These are phyloP conservation scores for Ametastegia equiseti DNA, from an alignment of 2,888 invertebrate species.

Conservation along the genomic window DNA sequence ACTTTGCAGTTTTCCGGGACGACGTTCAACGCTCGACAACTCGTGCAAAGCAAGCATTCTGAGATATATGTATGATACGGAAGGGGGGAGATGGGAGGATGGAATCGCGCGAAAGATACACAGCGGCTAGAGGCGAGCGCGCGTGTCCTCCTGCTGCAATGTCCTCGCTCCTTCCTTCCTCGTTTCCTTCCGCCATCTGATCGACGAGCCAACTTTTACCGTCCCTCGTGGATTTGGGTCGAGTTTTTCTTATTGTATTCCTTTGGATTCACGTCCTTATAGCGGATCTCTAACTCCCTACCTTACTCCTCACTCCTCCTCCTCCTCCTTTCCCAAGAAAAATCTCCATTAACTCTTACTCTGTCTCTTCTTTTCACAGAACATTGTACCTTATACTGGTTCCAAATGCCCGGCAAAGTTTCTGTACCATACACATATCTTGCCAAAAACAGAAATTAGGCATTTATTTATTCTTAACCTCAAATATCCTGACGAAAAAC, in stretches of 20 bases:
- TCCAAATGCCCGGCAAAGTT: constrained; percentile 47
- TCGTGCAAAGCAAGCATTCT: constrained; percentile 18
- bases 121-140: constrained; percentile 62
- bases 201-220: constrained; percentile 74
- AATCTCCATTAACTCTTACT: constrained; percentile 49
- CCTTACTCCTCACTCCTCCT: constrained; percentile 46
- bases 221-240: constrained; percentile 72
- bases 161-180: constrained; percentile 66
- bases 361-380: constrained; percentile 22
- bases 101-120: constrained; percentile 63
- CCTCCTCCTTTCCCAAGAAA: no score
- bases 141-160: constrained; percentile 68
- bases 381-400: constrained; percentile 34
- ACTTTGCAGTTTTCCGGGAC: background rate
- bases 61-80: constrained; percentile 6
- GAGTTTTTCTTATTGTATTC: constrained; percentile 60
- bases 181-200: constrained; percentile 73
- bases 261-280: constrained; percentile 31
- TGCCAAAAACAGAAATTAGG: constrained; percentile 47
- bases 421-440: background rate
- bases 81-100: constrained; percentile 1
- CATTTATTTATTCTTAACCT: background rate
- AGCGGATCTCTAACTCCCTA: constrained; percentile 28
- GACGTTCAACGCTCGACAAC: background rate
- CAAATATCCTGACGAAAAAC: background rate